Evolutionary conservation across 2,797 vertebrate genomes (phyloP).

Genomic region (Alfaro cultratus): DNA sequence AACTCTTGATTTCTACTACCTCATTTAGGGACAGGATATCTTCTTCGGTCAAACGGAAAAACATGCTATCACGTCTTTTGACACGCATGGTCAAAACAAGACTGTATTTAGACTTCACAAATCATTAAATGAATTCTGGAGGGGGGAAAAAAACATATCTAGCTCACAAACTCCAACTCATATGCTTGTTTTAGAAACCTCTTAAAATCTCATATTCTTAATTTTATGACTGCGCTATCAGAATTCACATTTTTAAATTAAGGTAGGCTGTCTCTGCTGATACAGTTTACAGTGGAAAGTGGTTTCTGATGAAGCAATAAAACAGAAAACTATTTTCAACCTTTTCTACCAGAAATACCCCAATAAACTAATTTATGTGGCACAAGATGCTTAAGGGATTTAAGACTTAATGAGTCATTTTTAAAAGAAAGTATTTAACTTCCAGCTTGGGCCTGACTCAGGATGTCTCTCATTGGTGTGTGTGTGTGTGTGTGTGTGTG

Average conservation of each 20-base stretch:
- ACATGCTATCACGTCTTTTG: not conserved
- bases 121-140: not conserved
- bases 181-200: not conserved
- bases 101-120: not conserved
- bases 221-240: not conserved
- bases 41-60: not conserved
- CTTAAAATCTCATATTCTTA: not conserved
- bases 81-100: not conserved
- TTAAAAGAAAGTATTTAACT: conserved; percentile 44
- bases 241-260: not conserved
- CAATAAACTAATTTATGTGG: too few species aligned
- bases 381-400: conserved; percentile 35
- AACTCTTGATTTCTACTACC: not conserved
- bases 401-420: conserved; percentile 48
- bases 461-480: not conserved
- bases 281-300: conserved; percentile 36
- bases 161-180: not conserved
- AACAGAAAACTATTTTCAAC: conserved; percentile 13
- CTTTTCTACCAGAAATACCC: too few species aligned
- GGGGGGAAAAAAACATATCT: not conserved
- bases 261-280: conserved; percentile 4
- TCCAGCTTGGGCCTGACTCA: conserved; percentile 19
- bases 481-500: not conserved
- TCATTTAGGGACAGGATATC: not conserved
- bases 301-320: conserved; percentile 46